Base-by-base conservation (phyloP, 2,113 vertebrate genomes). In the Blennius ocellaris region DNA sequence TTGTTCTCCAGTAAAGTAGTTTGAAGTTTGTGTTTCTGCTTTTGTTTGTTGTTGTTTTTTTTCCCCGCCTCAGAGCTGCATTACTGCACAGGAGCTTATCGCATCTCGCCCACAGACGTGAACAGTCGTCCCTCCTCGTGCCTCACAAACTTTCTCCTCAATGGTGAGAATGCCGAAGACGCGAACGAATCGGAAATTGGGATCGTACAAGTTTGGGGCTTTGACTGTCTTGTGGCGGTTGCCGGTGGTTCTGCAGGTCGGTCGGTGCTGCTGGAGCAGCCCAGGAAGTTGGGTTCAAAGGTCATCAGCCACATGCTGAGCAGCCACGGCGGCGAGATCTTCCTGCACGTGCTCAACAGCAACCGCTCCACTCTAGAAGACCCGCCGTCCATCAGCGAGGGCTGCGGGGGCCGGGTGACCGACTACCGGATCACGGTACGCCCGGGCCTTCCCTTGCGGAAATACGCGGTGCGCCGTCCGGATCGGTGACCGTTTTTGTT, bases 251-350 rank as follows among this genome's bases (percentile, higher is more conserved):
- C 50, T 5, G 94, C 92, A 99, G 98, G 98, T 79, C 97, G 98
- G 12, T 99, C 98, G 0, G 98, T 99, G 76, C 86, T 99, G 45
- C 82, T 99, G 90, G 98, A 99, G 39, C 97, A 99, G 69, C 98
- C 98, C 0, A 95, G 97, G 44, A 99, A 99, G 67, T 99, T 97
- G 0, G 97, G 98, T 56, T 98, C 98, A n/a, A 99, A 99, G 93
- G 95, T 99, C 67, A 97, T 99, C 76, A 99, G 97, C 82, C 98
- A 99, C 90, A 99, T 99, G 98, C 95, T 99, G 47, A 99, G 98
- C 89, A 98, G 97, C 90, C 97, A 99, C 0, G 98, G 97, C 36
- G 98, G 98, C 11, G 98, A 99, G 89, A 99, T 99, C 73, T 99
- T 99, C 81, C 81, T 99, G 70, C 97, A 99, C 0, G 96, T 98